Evolutionary conservation across 2,797 vertebrate genomes (phyloP).

Genomic region (Crocidura indochinensis): DNA sequence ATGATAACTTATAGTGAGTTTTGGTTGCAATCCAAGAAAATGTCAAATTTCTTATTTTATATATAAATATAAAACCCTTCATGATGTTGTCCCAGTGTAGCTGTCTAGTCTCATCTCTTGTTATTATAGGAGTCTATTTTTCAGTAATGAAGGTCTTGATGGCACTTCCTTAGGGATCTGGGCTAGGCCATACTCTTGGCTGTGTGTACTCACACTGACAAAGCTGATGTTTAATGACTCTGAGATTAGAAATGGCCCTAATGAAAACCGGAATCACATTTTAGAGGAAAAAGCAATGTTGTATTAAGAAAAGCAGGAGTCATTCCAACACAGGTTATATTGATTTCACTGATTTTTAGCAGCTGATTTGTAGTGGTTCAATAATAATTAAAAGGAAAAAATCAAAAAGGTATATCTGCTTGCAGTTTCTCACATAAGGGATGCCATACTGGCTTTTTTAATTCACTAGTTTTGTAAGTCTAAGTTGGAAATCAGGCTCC

Average conservation of each 20-base stretch:
- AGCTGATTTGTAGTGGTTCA: conserved; percentile 39
- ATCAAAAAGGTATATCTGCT: background rate
- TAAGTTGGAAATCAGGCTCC: conserved; percentile 57
- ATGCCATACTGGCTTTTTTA: conserved; percentile 45
- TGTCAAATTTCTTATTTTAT: background rate
- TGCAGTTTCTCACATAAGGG: background rate
- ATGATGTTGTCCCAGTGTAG: rapidly evolving
- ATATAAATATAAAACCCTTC: background rate
- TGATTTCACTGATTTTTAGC: conserved; percentile 12
- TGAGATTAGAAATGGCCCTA: conserved; percentile 31
- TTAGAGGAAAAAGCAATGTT: conserved; percentile 32
- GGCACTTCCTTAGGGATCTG: conserved; percentile 11
- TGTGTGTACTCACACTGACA: conserved; percentile 23
- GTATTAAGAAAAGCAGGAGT: background rate
- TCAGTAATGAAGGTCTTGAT: background rate
- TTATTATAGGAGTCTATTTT: background rate
- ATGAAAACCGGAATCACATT: conserved; percentile 8
- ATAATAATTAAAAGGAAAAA: conserved; percentile 13
- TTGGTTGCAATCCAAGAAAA: conserved; percentile 8
- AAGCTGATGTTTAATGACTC: background rate
- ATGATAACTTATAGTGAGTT: conserved; percentile 4
- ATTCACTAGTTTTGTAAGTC: conserved; percentile 20
- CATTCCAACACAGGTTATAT: background rate
- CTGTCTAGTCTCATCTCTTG: background rate
- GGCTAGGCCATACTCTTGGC: conserved; percentile 16